Evolutionary conservation across 2,797 vertebrate genomes (phyloP).

Genomic region (Heteromormyrus szaboi): DNA sequence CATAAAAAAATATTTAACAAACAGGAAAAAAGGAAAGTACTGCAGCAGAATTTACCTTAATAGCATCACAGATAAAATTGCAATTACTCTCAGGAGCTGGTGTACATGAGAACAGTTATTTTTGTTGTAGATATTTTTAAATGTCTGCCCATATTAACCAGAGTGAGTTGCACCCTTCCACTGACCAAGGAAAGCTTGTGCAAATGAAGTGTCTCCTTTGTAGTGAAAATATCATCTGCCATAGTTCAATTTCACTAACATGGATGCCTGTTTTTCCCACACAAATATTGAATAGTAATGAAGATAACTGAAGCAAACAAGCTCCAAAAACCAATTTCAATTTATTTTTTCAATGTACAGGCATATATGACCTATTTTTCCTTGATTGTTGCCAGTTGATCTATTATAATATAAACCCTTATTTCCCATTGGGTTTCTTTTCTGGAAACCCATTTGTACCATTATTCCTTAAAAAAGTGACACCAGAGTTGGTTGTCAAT

Average conservation of each 20-base stretch:
- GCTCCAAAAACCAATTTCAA: background rate
- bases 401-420: background rate
- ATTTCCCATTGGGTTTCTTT: background rate
- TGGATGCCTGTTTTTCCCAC: background rate
- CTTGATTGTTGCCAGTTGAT: background rate
- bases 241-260: background rate
- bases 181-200: background rate
- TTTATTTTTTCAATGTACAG: background rate
- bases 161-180: background rate
- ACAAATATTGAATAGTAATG: background rate
- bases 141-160: background rate
- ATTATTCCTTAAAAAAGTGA: background rate
- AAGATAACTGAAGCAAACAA: background rate
- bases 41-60: background rate
- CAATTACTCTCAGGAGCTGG: background rate
- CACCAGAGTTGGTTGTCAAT: background rate
- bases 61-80: background rate
- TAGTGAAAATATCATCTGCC: background rate
- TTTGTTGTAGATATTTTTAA: slow-evolving; percentile 10
- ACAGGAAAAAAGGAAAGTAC: background rate
- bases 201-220: background rate
- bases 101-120: slow-evolving; percentile 1
- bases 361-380: background rate
- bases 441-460: background rate
- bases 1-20: background rate